A percentile compares a stretch with the other conserved stretches of the same genome.
Evolutionary conservation across 1,140 invertebrate genomes (phyloP).

Genomic region (Hirudo medicinalis): DNA sequence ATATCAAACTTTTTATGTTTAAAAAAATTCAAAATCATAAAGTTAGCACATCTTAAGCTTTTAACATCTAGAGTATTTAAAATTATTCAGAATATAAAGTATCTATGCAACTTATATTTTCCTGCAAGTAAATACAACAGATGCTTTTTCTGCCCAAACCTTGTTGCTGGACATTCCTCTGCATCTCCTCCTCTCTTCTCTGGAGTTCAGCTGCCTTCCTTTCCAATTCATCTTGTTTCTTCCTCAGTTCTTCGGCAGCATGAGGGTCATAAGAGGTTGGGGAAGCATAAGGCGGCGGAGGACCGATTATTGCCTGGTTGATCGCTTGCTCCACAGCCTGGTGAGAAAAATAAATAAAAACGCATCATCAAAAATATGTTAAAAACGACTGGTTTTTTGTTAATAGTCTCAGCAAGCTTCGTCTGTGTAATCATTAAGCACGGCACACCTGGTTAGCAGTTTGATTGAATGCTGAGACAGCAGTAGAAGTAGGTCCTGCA

Average conservation of each 20-base stretch:
- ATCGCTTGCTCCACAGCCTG: slow-evolving; percentile 5
- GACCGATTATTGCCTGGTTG: slow-evolving; percentile 2
- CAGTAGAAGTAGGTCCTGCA: too few species aligned
- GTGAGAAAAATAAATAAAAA: background rate
- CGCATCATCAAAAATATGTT: background rate
- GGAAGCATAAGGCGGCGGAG: slow-evolving; percentile 4
- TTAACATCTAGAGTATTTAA: background rate
- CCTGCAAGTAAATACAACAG: background rate
- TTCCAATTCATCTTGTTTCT: slow-evolving; percentile 57
- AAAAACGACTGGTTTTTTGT: background rate
- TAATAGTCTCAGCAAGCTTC: background rate
- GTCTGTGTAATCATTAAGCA: background rate
- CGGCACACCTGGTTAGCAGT: too few species aligned
- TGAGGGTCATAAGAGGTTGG: slow-evolving; percentile 2
- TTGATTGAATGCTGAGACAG: too few species aligned
- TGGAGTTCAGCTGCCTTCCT: slow-evolving; percentile 72
- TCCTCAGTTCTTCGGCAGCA: slow-evolving; percentile 56
- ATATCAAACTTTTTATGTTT: slow-evolving; percentile 6
- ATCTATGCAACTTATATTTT: too few species aligned
- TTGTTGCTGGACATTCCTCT: slow-evolving; percentile 53
- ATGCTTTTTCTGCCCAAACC: slow-evolving; percentile 37
- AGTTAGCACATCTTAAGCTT: background rate
- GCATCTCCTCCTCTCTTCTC: slow-evolving; percentile 38
- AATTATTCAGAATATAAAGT: background rate
- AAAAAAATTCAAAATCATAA: slow-evolving; percentile 3